Evolutionary conservation across 2,113 vertebrate genomes (phyloP), one percentile per base, ranked within the genome.

Genomic region (Atractosteus spatula): DNA sequence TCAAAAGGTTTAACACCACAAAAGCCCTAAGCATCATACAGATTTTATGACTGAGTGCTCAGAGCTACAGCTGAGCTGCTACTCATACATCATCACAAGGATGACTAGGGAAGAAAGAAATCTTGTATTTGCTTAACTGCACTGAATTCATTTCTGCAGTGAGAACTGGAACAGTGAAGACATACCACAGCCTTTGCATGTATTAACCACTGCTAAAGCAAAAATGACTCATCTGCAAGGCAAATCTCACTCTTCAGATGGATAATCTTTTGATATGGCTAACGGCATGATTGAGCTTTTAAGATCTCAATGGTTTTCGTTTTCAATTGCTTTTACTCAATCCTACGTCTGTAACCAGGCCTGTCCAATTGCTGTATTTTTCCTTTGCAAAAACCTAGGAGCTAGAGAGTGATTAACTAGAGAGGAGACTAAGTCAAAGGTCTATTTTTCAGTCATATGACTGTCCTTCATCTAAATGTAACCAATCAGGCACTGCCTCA

Each of bases 391-490:
- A 51, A 51, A 63, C 8, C 4, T 41, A 55, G 47, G 3, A 55
- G 12, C 13, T 17, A 11, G 4, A 11, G 3, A 51, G 66, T 72
- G 74, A 76, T 75, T 71, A 80, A 82, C 79, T 71, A 76, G 69
- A 66, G 17, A 80, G 75, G 63, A 70, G 77, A 73, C 72, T 70
- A 44, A 66, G 78, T 83, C 84, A 83, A 77, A 85, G 59, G 13
- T 70, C 71, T 76, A 75, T 76, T 75, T 80, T 76, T 80, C 75
- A 79, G 85, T 83, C 84, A 90, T 76, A 85, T 80, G 81, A 86
- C 83, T 66, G 78, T 56, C 74, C 88, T 85, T 76, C 82, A 81
- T 88, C 84, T 85, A 86, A 76, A 82, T 83, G 80, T 80, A 79
- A 86, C 81, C 78, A 75, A 71, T 80, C 82, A 74, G 82, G 73